Base-by-base conservation (phyloP, 2,888 invertebrate species). In the Gnatocerus cornutus region DNA sequence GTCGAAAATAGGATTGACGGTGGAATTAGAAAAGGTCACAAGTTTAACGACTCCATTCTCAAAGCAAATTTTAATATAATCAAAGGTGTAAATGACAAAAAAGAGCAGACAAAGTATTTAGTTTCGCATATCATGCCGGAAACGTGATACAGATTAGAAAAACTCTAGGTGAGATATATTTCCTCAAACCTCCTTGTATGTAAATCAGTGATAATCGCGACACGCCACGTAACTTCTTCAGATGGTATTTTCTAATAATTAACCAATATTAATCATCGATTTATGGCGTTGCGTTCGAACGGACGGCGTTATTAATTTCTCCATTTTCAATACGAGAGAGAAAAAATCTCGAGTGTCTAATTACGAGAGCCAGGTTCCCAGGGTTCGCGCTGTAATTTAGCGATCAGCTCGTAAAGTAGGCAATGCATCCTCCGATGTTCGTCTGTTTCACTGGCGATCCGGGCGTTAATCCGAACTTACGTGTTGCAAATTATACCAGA, bases 401-500 rank as follows among this genome's bases (percentile, higher is more conserved):
- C 73, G 75, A 71, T 73, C 72, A 71, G 69, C 56, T 64, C 72
- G 71, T 71, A 71, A 74, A 75, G 71, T 73, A 75, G 72, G 71
- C 71, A 71, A 69, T 66, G 61, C 67, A 65, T 71, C 73, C 71
- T 53, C 29, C 63, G 71, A 59, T 69, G 62, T 68, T 68, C 73
- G 72, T 73, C 73, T 73, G 71, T 72, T 74, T 71, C 71, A 55
- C 61, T 68, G 61, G 55, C 56, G 39, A 55, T 55, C 39, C 39
- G 56, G 56, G 56, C 65, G 67, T 59, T 67, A 74, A 74, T 71
- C 64, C 67, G 73, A 39, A 63, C 75, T 76, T 77, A 76, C 77
- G 77, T 77, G 77, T 74, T 74, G 74, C 74, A 76, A 77, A 76
- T 77, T 76, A 75, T 74, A 67, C 66, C 46, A 46, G 55, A 65